Base-by-base conservation (phyloP, 2,113 vertebrate genomes). In the Chionodraco myersi region DNA sequence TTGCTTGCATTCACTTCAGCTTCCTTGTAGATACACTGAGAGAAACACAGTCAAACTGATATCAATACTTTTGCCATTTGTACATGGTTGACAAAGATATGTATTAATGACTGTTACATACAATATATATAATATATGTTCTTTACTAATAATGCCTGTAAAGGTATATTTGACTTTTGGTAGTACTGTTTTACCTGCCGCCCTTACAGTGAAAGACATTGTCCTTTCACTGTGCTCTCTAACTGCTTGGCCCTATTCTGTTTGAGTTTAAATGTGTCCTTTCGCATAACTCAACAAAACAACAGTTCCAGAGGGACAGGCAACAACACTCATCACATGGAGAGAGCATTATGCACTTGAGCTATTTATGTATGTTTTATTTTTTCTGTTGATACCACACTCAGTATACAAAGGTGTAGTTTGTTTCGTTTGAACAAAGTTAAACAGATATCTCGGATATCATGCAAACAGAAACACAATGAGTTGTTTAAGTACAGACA, bases 391-490 rank as follows among this genome's bases (percentile, higher is more conserved):
- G 7, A 62, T 65, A 60, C 70, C 3, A 66, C 52, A 26, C 9
- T 63, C 13, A 61, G 16, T 69, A 34, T 75, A 63, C 41, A 54
- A 36, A 53, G 26, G 21, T 52, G 51, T 8, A 16, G 26, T 62
- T 14, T 69, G 16, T 2, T 41, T 12, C 80, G 64, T 60, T 1
- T 44, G 41, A 62, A 49, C 44, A 2, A 63, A 45, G n/a, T 9
- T 12, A 34, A 14, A 74, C 1, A 53, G 4, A 73, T 69, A 44
- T 77, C 52, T 36, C 11, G 30, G 14, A 47, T 26, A 51, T 51
- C 51, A 52, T 52, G 52, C 63, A 80, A 48, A 83, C 51, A 47
- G 67, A 75, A 52, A 71, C 4, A 78, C 18, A 75, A 30, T 3
- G 26, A 66, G 13, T 12, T 2, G 13, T 70, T 21, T 64, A 3